Base-by-base conservation (phyloP, 2,113 vertebrate species). In the Antigone vipio region DNA sequence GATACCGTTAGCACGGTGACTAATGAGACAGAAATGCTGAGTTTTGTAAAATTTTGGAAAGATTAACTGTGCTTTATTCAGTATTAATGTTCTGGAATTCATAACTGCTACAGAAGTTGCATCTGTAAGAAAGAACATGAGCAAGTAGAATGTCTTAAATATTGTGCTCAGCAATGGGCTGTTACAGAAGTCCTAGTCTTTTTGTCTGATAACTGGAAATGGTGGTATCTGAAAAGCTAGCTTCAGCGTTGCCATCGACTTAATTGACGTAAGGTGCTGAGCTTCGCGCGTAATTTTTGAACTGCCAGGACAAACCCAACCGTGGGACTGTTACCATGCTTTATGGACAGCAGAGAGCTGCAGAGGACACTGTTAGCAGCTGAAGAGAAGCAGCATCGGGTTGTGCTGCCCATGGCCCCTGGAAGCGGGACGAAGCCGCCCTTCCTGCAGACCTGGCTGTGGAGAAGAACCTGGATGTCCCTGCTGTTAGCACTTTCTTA, bases 201-300 rank as follows among this genome's bases (percentile, higher is more conserved):
- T 79, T 81, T 85, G 73, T 68, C 27, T 81, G 53, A 35, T 85
- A 88, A 63, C 63, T 95, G 79, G 71, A 86, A 86, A 69, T 12
- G 13, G 77, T 60, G 72, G 21, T 42, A 40, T 74, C 88, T 89
- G 92, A 83, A 92, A 94, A 89, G 64, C 27, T 56, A 32, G 56
- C 87, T 77, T 96, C 79, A 67, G 76, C 59, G 63, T 92, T 93
- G 59, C 58, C 75, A 64, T 77, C 86, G 74, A 75, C 80, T 91
- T 94, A 76, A 59, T 87, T 9, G 6, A 38, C 24, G 12, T 86
- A 23, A 85, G 52, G 30, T 58, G 30, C 38, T 82, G 23, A 12
- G 67, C 85, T 93, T 97, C 93, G 71, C 17, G 12, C 27, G 1
- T 23, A 8, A 32, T 15, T 72, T 68, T 49, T 59, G 49, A 76